Conservation (phyloP, 2,888 invertebrate genomes). For the Acleris cristana region DNA sequence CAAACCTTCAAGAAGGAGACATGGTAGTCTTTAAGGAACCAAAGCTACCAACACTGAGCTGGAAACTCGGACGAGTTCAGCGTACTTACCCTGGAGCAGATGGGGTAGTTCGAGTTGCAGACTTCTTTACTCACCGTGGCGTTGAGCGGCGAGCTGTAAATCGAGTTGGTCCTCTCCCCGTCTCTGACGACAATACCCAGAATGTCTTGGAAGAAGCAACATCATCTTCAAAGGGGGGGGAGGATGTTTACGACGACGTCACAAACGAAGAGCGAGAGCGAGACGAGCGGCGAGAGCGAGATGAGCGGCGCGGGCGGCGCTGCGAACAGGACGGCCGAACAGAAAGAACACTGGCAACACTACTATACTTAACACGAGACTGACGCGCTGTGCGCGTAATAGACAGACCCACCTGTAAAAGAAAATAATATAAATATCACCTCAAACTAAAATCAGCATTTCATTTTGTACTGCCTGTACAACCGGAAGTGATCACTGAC, state of each 20-base stretch:
- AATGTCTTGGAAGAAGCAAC: not conserved
- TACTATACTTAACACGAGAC: too few relatives aligned
- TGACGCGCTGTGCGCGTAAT: too few relatives aligned
- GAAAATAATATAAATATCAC: too few relatives aligned
- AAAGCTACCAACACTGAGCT: slow-evolving; percentile 1
- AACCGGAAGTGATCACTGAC: too few relatives aligned
- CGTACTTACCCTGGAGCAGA: slow-evolving; percentile 1
- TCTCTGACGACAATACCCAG: not conserved
- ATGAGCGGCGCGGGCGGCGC: too few relatives aligned
- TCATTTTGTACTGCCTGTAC: too few relatives aligned
- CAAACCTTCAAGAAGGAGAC: slow-evolving; percentile 11
- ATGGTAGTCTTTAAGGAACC: slow-evolving; percentile 4
- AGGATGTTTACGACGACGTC: not conserved
- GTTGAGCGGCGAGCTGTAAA: slow-evolving; percentile 3
- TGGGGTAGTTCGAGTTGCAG: slow-evolving; percentile 1
- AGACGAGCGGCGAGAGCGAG: too few relatives aligned
- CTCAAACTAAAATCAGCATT: too few relatives aligned
- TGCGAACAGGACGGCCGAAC: too few relatives aligned
- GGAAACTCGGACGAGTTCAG: slow-evolving; percentile 7
- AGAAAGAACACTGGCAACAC: too few relatives aligned
- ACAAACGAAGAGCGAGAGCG: too few relatives aligned
- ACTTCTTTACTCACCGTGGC: slow-evolving; percentile 1
- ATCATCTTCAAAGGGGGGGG: slow-evolving; percentile 8
- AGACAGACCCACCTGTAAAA: too few relatives aligned
- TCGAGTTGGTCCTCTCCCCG: not conserved